These are phyloP conservation scores for Megathymus violae DNA, from an alignment of 1,140 invertebrate genomes.

Conservation along the genomic window DNA sequence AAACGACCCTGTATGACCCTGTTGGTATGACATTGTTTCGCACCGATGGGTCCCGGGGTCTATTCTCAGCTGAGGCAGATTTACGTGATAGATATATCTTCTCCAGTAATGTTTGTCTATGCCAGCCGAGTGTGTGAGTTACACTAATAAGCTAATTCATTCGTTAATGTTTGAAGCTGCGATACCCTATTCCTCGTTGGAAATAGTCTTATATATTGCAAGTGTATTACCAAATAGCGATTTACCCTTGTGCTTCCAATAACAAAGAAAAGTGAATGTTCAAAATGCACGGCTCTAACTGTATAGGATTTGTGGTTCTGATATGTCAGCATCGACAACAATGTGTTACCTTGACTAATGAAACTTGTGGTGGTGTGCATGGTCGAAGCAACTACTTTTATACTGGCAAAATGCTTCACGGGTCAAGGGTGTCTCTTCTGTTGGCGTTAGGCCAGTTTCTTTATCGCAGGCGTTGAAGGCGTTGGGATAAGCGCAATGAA, in stretches of 20 bases:
- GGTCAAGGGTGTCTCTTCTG: conserved; percentile 53
- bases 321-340: conserved; percentile 21
- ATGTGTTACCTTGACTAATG: conserved; percentile 41
- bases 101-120: too few species aligned
- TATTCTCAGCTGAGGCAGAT: too few species aligned
- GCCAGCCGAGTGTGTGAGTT: too few species aligned
- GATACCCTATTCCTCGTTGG: too few species aligned
- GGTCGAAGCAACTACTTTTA: conserved; percentile 29
- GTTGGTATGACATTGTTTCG: too few species aligned
- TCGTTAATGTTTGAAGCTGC: too few species aligned
- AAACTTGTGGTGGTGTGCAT: conserved; percentile 32
- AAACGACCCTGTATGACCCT: too few species aligned
- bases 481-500: conserved; percentile 13
- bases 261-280: conserved; percentile 33
- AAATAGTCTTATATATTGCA: too few species aligned
- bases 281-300: not conserved
- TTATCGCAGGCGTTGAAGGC: conserved; percentile 8
- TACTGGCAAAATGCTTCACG: conserved; percentile 48
- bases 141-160: too few species aligned
- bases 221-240: not conserved
- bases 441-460: conserved; percentile 50
- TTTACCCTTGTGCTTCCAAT: conserved; percentile 5
- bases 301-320: conserved; percentile 3
- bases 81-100: too few species aligned
- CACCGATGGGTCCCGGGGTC: too few species aligned